A percentile compares a stretch with the other conserved stretches of the same genome.
These are phyloP conservation scores for Nephila pilipes DNA, from an alignment of 1,140 invertebrate genomes.

Conservation along the genomic window DNA sequence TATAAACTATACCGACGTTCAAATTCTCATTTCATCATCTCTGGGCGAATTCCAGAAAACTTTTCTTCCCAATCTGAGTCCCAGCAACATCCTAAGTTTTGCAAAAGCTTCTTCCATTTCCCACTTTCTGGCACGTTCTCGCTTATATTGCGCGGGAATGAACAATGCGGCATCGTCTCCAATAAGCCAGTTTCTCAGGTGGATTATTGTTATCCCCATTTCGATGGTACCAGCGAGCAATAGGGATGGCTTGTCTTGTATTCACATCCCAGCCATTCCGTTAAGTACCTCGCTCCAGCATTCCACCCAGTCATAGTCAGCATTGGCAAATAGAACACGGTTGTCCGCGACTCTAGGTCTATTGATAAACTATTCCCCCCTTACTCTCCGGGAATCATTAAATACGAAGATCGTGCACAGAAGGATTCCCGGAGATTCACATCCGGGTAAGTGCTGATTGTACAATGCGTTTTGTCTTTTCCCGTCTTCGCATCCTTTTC, in stretches of 20 bases:
- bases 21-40: background rate
- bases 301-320: constrained; percentile 34
- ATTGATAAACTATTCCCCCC: constrained; percentile 40
- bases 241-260: background rate
- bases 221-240: background rate
- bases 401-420: background rate
- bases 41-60: background rate
- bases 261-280: constrained; percentile 35
- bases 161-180: background rate
- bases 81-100: background rate
- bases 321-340: constrained; percentile 58
- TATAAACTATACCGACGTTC: background rate
- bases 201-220: constrained; percentile 8
- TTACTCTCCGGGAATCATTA: constrained; percentile 30
- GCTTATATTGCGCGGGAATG: background rate
- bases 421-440: background rate
- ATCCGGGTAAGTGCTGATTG: constrained; percentile 9
- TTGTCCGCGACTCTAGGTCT: constrained; percentile 2
- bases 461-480: background rate
- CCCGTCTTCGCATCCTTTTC: constrained; percentile 11
- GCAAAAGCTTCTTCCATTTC: background rate
- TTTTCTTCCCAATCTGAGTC: background rate
- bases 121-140: background rate
- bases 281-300: constrained; percentile 47
- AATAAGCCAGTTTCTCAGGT: constrained; percentile 13